phyloP scores from a whole-genome alignment of 2,113 vertebrate genomes.

The Amblyopsis rosae region DNA sequence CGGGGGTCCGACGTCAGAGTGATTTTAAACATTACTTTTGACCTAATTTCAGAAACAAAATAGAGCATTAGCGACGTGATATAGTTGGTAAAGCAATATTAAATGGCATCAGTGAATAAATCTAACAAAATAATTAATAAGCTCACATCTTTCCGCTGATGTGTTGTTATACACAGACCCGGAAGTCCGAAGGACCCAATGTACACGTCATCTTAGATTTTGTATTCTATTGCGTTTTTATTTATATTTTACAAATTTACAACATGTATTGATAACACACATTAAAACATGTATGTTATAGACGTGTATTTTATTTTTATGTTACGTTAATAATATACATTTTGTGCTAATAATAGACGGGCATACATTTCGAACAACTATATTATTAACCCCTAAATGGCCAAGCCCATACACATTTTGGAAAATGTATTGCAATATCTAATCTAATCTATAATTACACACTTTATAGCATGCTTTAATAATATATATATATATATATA shows the following conservation, averaged over 20 bases:
- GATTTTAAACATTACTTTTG: slow-evolving; percentile 85
- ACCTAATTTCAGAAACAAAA: slow-evolving; percentile 58
- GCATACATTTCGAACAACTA: slow-evolving; percentile 36
- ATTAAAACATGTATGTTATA: not conserved
- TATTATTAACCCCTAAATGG: slow-evolving; percentile 33
- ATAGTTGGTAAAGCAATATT: accelerated
- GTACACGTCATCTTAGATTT: slow-evolving; percentile 71
- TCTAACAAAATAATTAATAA: not conserved
- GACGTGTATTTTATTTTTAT: not conserved
- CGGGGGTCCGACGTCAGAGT: slow-evolving; percentile 82
- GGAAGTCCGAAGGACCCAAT: slow-evolving; percentile 73
- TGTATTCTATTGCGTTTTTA: not conserved
- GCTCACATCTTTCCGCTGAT: slow-evolving; percentile 66
- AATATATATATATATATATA: no score
- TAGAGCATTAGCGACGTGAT: not conserved
- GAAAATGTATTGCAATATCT: no score
- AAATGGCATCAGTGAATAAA: not conserved
- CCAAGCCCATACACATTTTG: not conserved
- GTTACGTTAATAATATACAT: not conserved
- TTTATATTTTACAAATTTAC: not conserved
- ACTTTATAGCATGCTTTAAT: no score
- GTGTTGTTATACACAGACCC: slow-evolving; percentile 54
- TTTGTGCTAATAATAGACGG: slow-evolving; percentile 13
- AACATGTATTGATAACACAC: not conserved
- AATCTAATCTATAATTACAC: no score